phyloP scores from a whole-genome alignment of 2,113 vertebrate species.

The Thunnus thynnus region DNA sequence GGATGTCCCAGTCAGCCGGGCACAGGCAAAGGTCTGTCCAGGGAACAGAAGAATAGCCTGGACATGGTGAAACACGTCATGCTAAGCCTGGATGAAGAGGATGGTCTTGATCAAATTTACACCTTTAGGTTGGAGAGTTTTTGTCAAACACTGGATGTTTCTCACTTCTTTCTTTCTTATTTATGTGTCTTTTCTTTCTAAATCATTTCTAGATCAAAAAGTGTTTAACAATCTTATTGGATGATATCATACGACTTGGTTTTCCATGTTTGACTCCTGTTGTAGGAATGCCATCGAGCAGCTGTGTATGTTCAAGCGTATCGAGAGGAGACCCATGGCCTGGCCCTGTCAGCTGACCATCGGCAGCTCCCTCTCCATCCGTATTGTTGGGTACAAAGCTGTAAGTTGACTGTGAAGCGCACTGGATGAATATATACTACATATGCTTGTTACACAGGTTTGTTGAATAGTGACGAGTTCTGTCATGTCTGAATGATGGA shows the following conservation, averaged over 20 bases:
- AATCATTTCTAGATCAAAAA: background rate
- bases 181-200: background rate
- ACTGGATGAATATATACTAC: background rate
- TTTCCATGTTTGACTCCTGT: constrained; percentile 8
- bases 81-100: constrained; percentile 89
- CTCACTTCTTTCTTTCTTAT: background rate
- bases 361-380: constrained; percentile 91
- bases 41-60: constrained; percentile 88
- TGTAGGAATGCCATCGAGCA: constrained; percentile 90
- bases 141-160: background rate
- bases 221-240: background rate
- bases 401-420: constrained; percentile 84
- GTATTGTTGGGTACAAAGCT: constrained; percentile 93
- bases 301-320: constrained; percentile 92
- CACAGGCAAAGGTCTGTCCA: constrained; percentile 86
- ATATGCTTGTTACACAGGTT: background rate
- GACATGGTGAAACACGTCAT: constrained; percentile 89
- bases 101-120: constrained; percentile 91
- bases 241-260: background rate
- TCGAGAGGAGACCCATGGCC: constrained; percentile 84
- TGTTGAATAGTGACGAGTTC: background rate
- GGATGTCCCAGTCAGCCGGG: constrained; percentile 21
- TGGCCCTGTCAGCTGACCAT: constrained; percentile 96
- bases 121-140: constrained; percentile 88
- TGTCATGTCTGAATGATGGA: background rate